These are phyloP conservation scores for Oncorhynchus masou DNA, from an alignment of 2,113 vertebrate genomes.

Conservation along the genomic window DNA sequence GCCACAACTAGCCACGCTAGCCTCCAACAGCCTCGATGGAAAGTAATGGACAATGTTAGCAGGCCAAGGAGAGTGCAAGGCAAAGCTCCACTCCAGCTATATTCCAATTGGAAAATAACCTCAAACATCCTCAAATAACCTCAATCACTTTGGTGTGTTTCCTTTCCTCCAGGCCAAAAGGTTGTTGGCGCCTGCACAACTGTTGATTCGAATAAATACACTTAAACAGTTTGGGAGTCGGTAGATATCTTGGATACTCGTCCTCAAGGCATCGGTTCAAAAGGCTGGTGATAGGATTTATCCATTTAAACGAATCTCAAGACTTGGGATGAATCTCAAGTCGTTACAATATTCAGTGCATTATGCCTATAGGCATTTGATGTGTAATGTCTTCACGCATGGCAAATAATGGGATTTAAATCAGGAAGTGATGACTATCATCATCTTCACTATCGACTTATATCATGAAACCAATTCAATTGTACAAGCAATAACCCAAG, in stretches of 20 bases:
- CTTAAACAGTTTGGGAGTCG: background rate
- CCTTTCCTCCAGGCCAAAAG: constrained; percentile 3
- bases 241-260: background rate
- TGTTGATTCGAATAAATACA: constrained; percentile 20
- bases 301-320: background rate
- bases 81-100: constrained; percentile 7
- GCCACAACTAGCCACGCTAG: constrained; percentile 2
- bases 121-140: constrained; percentile 11
- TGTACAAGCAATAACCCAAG: background rate
- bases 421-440: background rate
- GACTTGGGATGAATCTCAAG: too few relatives aligned
- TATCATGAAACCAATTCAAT: background rate
- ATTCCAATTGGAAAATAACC: constrained; percentile 20
- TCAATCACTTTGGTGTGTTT: background rate
- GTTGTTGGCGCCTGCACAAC: constrained; percentile 15
- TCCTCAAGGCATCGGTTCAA: background rate
- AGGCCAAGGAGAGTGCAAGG: constrained; percentile 11
- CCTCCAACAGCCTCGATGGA: background rate
- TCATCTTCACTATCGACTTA: background rate
- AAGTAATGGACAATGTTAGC: constrained; percentile 8
- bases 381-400: background rate
- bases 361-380: background rate
- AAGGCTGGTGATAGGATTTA: background rate
- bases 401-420: background rate
- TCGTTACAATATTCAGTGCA: too few relatives aligned